Evolutionary conservation across 2,797 vertebrate genomes (phyloP).

Genomic region (Potorous gilbertii): DNA sequence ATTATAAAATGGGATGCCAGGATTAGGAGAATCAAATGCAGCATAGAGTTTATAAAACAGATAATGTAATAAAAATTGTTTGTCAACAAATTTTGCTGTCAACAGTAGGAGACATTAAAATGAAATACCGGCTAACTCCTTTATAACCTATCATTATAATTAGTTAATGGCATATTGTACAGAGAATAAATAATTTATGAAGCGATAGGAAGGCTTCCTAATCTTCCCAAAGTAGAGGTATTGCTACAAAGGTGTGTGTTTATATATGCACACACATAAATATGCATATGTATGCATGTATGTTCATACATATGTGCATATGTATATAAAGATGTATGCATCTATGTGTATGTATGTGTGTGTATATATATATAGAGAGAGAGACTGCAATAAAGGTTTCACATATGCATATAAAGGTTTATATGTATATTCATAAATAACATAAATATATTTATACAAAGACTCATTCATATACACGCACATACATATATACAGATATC

Average conservation of each 20-base stretch:
- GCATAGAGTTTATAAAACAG: neutral
- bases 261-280: rapidly evolving
- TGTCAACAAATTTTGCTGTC: neutral
- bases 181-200: neutral
- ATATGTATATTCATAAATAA: neutral
- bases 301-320: neutral
- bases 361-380: too few species aligned
- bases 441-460: neutral
- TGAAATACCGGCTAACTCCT: neutral
- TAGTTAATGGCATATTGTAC: neutral
- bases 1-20: neutral
- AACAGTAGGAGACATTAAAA: neutral
- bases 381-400: neutral
- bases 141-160: neutral
- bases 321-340: neutral
- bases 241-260: neutral
- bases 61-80: neutral
- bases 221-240: neutral
- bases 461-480: too few species aligned
- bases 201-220: neutral
- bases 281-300: neutral
- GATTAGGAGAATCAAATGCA: neutral
- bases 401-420: neutral
- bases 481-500: neutral
- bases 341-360: too few species aligned